Evolutionary conservation across 2,113 vertebrate species (phyloP).

Genomic region (Campylomormyrus numenius): DNA sequence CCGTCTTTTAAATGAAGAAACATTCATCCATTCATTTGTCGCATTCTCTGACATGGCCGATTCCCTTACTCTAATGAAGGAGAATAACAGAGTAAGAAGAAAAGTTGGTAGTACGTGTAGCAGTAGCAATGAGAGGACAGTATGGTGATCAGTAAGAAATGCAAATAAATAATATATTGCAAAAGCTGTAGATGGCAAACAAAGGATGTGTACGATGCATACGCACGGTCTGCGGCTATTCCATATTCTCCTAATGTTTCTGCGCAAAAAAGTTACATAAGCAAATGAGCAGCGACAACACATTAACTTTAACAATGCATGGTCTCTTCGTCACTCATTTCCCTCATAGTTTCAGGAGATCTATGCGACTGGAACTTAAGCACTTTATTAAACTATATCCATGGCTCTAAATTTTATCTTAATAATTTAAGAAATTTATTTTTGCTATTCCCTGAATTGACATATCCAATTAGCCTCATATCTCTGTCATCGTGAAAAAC

Average conservation of each 20-base stretch:
- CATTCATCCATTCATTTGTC: not conserved
- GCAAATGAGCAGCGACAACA: not conserved
- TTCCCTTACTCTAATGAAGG: not conserved
- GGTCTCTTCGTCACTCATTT: not conserved
- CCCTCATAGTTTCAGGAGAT: not conserved
- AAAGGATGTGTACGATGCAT: not conserved
- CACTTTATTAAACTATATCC: not conserved
- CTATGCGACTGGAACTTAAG: not conserved
- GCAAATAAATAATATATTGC: not conserved
- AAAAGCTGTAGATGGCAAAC: not conserved
- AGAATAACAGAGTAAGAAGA: not conserved
- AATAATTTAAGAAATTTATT: not conserved
- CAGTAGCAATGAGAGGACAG: not conserved
- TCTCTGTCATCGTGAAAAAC: not conserved
- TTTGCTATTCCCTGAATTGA: not conserved
- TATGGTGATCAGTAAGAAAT: not conserved
- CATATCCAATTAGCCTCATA: not conserved
- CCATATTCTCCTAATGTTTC: not conserved
- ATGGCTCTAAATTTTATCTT: not conserved
- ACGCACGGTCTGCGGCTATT: not conserved
- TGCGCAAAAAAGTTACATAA: slow-evolving; percentile 4
- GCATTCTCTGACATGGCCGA: not conserved
- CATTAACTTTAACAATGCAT: not conserved
- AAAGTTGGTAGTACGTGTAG: not conserved
- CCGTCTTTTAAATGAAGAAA: not conserved